Evolutionary conservation across 2,113 vertebrate genomes (phyloP), one percentile per base, ranked within the genome.

Genomic region (Mohoua ochrocephala): DNA sequence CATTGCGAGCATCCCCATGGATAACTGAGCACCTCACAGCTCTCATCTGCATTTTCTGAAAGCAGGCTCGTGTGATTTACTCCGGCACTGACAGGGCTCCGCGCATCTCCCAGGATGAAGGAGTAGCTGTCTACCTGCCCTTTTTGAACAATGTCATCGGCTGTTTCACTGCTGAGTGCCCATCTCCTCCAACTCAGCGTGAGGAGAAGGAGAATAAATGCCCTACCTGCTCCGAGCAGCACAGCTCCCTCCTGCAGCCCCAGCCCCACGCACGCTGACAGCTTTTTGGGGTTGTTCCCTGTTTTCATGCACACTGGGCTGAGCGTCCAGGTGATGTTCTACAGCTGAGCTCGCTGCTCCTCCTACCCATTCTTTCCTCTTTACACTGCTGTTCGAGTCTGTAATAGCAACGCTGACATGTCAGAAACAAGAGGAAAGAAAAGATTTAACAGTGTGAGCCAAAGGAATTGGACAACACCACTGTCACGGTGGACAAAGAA

Each of bases 201-300:
- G 19, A 2, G 19, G 39, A 33, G 27, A 14, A 1, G 24, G 8
- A 31, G 20, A 20, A 49, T 53, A 47, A 84, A 71, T 45, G 22
- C 26, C 8, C 21, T 17, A n/a, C 45, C 12, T 45, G 91, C 4
- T 4, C 0, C 13, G 41, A 56, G 74, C 50, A 73, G 49, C 41
- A 1, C 53, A 20, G 35, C 24, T 92, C 42, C 84, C 49, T 54
- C 3, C 89, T 37, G 75, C 10, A 68, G 83, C 69, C 76, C 50
- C 64, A 30, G 63, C 3, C 3, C 1, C 0, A 35, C 23, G n/a
- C 63, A 23, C 3, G 0, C 14, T 27, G 61, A 53, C 26, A 27
- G 26, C 14, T 59, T 69, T 78, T 30, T 21, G 42, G 71, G 87
- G 67, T 35, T 45, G 7, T n/a, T n/a, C n/a, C 87, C 35, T 14